Base-by-base conservation (phyloP, 2,888 invertebrate genomes). In the Macrophya alboannulata region DNA sequence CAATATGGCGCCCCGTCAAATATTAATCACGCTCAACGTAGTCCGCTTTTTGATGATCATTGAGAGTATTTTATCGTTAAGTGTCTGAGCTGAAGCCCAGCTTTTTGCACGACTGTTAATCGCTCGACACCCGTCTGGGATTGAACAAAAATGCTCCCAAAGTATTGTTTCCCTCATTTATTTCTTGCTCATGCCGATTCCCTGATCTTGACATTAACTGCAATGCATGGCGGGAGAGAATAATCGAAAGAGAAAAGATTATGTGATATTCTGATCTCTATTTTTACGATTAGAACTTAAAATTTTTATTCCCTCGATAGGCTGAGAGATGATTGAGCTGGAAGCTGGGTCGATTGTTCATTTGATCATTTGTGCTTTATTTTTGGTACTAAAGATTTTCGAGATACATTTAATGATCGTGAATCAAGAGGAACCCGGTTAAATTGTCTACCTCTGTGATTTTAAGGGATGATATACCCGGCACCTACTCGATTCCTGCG, bases 331-430 rank as follows among this genome's bases (percentile, higher is more conserved):
- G 31, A 2, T 31, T 31, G 3, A 3, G 31, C 31, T 31, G 31
- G 3, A 31, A 62, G 21, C 1, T 62, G 4, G 2, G 6, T 3
- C 37, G 37, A 68, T 68, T 68, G 12, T 68, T 68, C 37, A 10
- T 68, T 68, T 4, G 15, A 37, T 37, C 1, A 37, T 37, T 68
- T 31, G 6, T 17, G 1, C 12, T 17, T 37, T 68, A 3, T 2
- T 31, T 31, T 65, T 65, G 9, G 15, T 65, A 65, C 12, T 15
- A 31, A 65, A 65, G 65, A 65, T 65, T 15, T 31, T 15, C 31
- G 31, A 65, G 65, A 65, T 65, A 65, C 31, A 31, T 68, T 68
- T 68, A 68, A 68, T 25, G 68, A 68, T 37, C 15, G 25, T 68
- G 15, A 68, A 68, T 68, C 9, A 68, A 68, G 31, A 37, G 31